Evolutionary conservation across 2,888 invertebrate genomes (phyloP).

Genomic region (Noctua fimbriata): DNA sequence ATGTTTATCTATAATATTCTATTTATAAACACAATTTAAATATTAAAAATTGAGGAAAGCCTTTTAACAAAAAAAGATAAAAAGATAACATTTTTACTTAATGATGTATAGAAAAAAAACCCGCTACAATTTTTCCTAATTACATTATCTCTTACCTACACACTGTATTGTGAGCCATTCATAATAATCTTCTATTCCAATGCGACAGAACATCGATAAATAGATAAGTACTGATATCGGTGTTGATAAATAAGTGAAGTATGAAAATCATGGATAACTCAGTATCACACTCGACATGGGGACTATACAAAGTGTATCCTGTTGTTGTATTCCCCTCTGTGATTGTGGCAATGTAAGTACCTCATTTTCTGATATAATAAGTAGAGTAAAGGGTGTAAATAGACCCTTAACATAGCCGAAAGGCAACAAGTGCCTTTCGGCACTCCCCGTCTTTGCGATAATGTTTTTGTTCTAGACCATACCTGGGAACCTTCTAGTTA

Average conservation of each 20-base stretch:
- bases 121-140: slow-evolving; percentile 11
- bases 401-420: too few species aligned
- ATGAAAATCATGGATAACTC: neutral
- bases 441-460: too few species aligned
- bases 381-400: too few species aligned
- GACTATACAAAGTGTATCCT: slow-evolving; percentile 20
- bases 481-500: too few species aligned
- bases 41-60: too few species aligned
- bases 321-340: slow-evolving; percentile 32
- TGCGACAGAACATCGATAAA: slow-evolving; percentile 10
- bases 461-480: too few species aligned
- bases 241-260: slow-evolving; percentile 27
- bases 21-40: too few species aligned
- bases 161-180: neutral
- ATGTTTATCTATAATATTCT: too few species aligned
- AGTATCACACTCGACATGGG: slow-evolving; percentile 26
- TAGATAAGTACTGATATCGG: slow-evolving; percentile 23
- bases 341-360: slow-evolving; percentile 32
- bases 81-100: neutral
- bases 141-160: slow-evolving; percentile 11
- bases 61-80: too few species aligned
- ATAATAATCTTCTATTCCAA: slow-evolving; percentile 4
- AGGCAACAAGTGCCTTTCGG: too few species aligned
- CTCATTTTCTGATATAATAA: neutral
- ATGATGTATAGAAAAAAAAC: neutral